Conservation (phyloP, 2,113 vertebrate species). For the Sardina pilchardus region DNA sequence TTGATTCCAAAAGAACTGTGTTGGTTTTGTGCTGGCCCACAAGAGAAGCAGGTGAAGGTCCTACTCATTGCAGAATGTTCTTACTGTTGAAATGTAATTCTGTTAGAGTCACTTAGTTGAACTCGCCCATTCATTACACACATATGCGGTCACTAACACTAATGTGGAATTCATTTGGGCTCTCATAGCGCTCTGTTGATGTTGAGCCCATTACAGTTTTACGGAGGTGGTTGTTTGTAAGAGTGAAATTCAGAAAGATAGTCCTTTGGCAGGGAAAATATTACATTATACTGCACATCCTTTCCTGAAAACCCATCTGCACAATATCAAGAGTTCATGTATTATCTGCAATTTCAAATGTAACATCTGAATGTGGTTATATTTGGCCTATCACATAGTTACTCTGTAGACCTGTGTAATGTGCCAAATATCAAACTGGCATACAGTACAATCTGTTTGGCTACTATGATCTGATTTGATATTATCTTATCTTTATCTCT, state of each 20-base stretch:
- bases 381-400: no score
- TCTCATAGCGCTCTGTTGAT: background rate
- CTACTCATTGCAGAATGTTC: background rate
- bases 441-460: no score
- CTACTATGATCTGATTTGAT: background rate
- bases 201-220: background rate
- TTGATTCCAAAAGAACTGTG: slow-evolving; percentile 44
- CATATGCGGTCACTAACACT: background rate
- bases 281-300: background rate
- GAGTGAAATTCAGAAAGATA: background rate
- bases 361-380: no score
- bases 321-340: no score
- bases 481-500: background rate
- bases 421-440: background rate
- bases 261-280: background rate
- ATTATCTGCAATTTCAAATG: no score
- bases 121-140: background rate
- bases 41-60: slow-evolving; percentile 30
- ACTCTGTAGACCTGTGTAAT: background rate
- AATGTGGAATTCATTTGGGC: background rate
- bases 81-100: background rate
- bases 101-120: background rate
- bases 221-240: background rate
- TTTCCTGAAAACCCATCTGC: background rate
- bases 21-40: slow-evolving; percentile 32